Base-by-base conservation (phyloP, 2,888 invertebrate species). In the Micoletzkya japonica region DNA sequence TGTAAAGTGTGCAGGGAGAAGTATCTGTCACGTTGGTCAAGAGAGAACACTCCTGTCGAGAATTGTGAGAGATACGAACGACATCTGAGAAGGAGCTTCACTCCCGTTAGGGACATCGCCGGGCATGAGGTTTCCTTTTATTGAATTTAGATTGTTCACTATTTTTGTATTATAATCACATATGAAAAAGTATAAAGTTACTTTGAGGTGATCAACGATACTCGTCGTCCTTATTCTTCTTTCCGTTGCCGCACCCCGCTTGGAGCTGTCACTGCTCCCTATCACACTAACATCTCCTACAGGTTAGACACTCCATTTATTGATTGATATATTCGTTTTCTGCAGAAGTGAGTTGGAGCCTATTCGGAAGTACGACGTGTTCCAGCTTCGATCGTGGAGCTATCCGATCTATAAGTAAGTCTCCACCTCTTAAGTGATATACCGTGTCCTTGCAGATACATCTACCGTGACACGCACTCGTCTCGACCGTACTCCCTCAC, bases 1-100 rank as follows among this genome's bases (percentile, higher is more conserved):
- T 34, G 14, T 14, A 44, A 20, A 17, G 14, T n/a, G 71, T 77
- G 36, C 75, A 81, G 78, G 59, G 79, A 79, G 72, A 77, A 75
- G 67, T 84, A 85, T 73, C 76, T 85, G 64, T 82, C 82, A 57
- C 76, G 84, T 71, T 84, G 84, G 84, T 84, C 83, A 34, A 78
- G 84, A 52, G 84, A 84, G 71, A 84, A 84, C 77, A 84, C 84
- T 7, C 84, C 84, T 4, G 72, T 78, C 44, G 82, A 82, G 71
- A 76, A 75, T 57, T 74, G 71, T 44, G 81, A 77, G 50, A 71
- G 76, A 10, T 84, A 77, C 74, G 73, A 73, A 7, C 77, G 81
- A 49, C 72, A 80, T 44, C 77, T 84, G 32, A 78, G 82, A 17
- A 74, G 84, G 28, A 84, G 83, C 37, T 84, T 81, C 74, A 84